Conservation (phyloP, 2,113 vertebrate genomes). For the Ondatra zibethicus region DNA sequence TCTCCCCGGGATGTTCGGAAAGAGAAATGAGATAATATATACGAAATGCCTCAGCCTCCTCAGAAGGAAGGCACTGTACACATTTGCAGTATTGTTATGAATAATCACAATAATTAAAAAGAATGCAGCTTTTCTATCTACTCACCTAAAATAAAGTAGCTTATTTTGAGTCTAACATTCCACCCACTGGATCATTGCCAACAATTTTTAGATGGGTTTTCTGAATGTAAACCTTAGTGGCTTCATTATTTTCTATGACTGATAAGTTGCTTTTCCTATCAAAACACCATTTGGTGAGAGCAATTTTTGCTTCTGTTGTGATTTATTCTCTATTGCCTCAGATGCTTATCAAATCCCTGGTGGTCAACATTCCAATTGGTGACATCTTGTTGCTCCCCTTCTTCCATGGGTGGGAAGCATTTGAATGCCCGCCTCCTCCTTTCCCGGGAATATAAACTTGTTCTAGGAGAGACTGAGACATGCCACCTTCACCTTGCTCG, state of each 20-base stretch:
- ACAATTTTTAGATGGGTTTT: constrained; percentile 41
- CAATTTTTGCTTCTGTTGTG: constrained; percentile 40
- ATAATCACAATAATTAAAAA: constrained; percentile 76
- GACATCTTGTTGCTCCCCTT: neutral
- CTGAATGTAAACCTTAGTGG: constrained; percentile 23
- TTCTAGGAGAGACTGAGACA: neutral
- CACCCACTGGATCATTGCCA: constrained; percentile 23
- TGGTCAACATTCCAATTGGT: constrained; percentile 30
- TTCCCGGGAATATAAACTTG: neutral
- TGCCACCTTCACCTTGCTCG: neutral
- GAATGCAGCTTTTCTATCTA: constrained; percentile 63
- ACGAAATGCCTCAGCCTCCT: constrained; percentile 68
- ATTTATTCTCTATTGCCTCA: constrained; percentile 51
- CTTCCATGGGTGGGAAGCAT: neutral
- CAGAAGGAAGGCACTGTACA: constrained; percentile 67
- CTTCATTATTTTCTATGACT: constrained; percentile 62
- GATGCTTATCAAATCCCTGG: constrained; percentile 27
- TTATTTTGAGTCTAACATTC: constrained; percentile 60
- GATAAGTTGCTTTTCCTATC: constrained; percentile 53
- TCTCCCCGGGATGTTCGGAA: constrained; percentile 71
- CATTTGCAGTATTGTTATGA: constrained; percentile 69
- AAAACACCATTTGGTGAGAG: constrained; percentile 43
- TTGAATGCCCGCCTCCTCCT: constrained; percentile 28
- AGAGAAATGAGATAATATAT: constrained; percentile 79
- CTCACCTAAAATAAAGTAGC: constrained; percentile 61